Evolutionary conservation across 2,113 vertebrate species (phyloP), one percentile per base, ranked within the genome.

Genomic region (Lamprotornis superbus): DNA sequence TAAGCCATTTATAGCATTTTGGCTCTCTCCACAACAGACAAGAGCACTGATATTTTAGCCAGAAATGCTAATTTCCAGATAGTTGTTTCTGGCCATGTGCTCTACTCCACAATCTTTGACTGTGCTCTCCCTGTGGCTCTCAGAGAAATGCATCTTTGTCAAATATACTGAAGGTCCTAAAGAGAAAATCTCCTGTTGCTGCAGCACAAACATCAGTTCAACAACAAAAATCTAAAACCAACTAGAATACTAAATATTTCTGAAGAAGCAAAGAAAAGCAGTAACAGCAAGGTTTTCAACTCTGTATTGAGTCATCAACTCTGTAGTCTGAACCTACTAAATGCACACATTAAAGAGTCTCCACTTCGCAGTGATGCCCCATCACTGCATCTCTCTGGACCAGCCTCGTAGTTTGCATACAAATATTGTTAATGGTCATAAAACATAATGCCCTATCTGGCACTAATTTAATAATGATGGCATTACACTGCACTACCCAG

Each of bases 281-380:
- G 35, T 17, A 49, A n/a, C 13, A 81, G 33, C 49, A 82, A 82
- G 7, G 30, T 39, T 80, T 87, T 69, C 57, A 85, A 35, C 11
- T 22, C 67, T 27, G 1, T 22, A 9, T 10, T 28, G 35, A 82
- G 8, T 47, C n/a, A 70, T 33, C 52, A 87, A 65, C 28, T 79
- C 74, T 30, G 13, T 22, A 81, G 61, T n/a, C 27, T 15, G 46
- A 89, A 52, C 10, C 61, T 56, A 59, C 24, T 30, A 57, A 42
- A 27, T 3, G 15, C 2, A 2, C 37, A n/a, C 0, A 0, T 16
- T 52, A 30, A 84, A 25, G 49, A 73, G 30, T 40, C 40, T 30
- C 31, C 14, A 12, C 12, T 55, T 60, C 53, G 46, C 59, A 42
- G 47, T 3, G 22, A 52, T 35, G 30, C 39, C 30, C 53, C 52